Base-by-base conservation (phyloP, 2,113 vertebrate genomes). In the Glaucomys volans region DNA sequence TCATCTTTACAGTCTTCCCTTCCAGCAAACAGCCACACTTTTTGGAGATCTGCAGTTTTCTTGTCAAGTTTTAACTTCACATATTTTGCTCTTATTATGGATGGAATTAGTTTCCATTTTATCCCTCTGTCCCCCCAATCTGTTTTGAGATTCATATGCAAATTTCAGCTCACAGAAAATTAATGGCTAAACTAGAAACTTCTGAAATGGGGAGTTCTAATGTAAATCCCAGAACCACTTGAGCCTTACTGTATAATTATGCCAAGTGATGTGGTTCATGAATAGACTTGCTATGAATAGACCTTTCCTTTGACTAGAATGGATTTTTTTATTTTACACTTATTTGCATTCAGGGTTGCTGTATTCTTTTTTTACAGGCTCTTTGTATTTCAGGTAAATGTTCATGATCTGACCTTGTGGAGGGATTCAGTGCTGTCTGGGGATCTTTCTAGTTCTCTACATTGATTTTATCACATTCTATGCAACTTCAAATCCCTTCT, bases 21-120 rank as follows among this genome's bases (percentile, higher is more conserved):
- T 52, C 95, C 20, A 44, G 77, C 14, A 67, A 77, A 75, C 14
- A 16, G 85, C 57, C 69, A 26, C 11, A 11, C 69, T 92, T 89
- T 54, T 80, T 50, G 37, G 50, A 94, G 81, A 84, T 30, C 8
- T 47, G 18, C 35, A 67, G 76, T 89, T 93, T 91, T 95, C 92
- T 86, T 59, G 14, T 42, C 32, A 89, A 74, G 74, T 82, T 87
- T 95, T 91, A 59, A 81, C 44, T 80, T 95, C 54, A 40, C 44
- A 52, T 83, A 80, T 26, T 92, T 90, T 96, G 59, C 77, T 96
- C 59, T 71, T 90, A 35, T 80, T 91, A 52, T 52, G 86, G 81
- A n/a, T 87, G 66, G 76, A 94, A 72, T 95, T 90, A 64, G 35
- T 71, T 92, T 81, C 59, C n/a, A 28, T 85, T 87, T 81, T 84